Evolutionary conservation across 2,797 vertebrate species (phyloP).

Genomic region (Thunnus albacares): DNA sequence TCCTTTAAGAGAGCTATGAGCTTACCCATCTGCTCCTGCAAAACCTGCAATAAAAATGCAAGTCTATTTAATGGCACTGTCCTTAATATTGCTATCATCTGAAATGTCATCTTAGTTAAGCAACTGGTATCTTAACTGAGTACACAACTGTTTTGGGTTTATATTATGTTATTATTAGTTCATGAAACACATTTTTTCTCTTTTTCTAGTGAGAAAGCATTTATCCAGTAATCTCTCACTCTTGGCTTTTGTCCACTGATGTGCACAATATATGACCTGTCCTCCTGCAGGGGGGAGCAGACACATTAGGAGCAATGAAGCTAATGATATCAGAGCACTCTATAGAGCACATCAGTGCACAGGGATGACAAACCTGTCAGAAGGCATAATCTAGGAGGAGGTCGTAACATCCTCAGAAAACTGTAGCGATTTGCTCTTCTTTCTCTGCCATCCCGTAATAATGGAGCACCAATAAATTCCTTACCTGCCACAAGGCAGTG

Average conservation of each 20-base stretch:
- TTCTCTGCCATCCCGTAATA: constrained; percentile 92
- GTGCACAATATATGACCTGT: constrained; percentile 89
- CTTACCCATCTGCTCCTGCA: constrained; percentile 60
- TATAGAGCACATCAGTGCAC: constrained; percentile 92
- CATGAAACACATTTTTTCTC: constrained; percentile 29
- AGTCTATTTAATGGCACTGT: constrained; percentile 17
- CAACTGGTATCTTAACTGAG: constrained; percentile 11
- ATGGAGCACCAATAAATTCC: constrained; percentile 95
- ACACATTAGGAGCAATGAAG: constrained; percentile 98
- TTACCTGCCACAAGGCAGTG: constrained; percentile 89
- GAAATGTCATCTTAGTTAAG: constrained; percentile 26
- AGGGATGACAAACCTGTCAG: constrained; percentile 97
- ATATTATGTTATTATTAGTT: constrained; percentile 28
- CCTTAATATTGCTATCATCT: constrained; percentile 28
- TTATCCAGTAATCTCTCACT: constrained; percentile 65
- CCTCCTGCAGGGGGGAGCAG: constrained; percentile 88
- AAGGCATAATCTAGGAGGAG: constrained; percentile 93
- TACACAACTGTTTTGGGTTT: constrained; percentile 16
- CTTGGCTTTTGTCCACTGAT: constrained; percentile 81
- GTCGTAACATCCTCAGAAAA: constrained; percentile 94
- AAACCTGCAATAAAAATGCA: constrained; percentile 51
- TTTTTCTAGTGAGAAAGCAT: constrained; percentile 20
- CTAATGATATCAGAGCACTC: constrained; percentile 99
- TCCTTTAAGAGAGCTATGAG: constrained; percentile 68
- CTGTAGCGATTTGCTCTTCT: constrained; percentile 88